Conservation (phyloP, 2,888 invertebrate species). For the Phengaris alcon region DNA sequence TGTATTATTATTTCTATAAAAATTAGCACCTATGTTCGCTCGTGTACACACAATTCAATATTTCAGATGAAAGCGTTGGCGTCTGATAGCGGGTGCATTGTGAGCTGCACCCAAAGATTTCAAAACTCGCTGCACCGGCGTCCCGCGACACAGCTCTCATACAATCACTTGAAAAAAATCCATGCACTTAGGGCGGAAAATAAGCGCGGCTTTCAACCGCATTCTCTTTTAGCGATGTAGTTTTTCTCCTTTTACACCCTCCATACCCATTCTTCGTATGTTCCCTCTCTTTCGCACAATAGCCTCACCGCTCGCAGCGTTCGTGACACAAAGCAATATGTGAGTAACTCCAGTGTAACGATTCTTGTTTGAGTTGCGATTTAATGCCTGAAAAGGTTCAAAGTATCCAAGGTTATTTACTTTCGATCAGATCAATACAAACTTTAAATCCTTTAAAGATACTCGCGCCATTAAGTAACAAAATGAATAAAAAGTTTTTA, state of each 20-base stretch:
- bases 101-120: constrained; percentile 24
- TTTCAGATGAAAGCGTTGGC: not conserved
- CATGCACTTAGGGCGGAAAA: constrained; percentile 77
- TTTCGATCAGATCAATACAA: constrained; percentile 70
- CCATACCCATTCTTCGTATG: constrained; percentile 69
- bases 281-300: constrained; percentile 64
- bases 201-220: constrained; percentile 79
- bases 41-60: not conserved
- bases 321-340: constrained; percentile 80
- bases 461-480: constrained; percentile 51
- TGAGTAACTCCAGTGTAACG: constrained; percentile 78
- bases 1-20: not conserved
- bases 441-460: constrained; percentile 64
- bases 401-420: constrained; percentile 71
- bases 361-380: constrained; percentile 79
- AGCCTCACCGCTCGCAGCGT: constrained; percentile 64
- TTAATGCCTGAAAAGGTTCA: constrained; percentile 76
- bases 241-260: constrained; percentile 78
- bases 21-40: not conserved
- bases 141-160: constrained; percentile 50
- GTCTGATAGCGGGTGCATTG: constrained; percentile 13
- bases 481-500: constrained; percentile 40
- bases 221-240: constrained; percentile 79
- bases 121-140: constrained; percentile 10
- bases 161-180: constrained; percentile 76